Conservation (phyloP, 2,113 vertebrate species). For the Anguilla japonica region DNA sequence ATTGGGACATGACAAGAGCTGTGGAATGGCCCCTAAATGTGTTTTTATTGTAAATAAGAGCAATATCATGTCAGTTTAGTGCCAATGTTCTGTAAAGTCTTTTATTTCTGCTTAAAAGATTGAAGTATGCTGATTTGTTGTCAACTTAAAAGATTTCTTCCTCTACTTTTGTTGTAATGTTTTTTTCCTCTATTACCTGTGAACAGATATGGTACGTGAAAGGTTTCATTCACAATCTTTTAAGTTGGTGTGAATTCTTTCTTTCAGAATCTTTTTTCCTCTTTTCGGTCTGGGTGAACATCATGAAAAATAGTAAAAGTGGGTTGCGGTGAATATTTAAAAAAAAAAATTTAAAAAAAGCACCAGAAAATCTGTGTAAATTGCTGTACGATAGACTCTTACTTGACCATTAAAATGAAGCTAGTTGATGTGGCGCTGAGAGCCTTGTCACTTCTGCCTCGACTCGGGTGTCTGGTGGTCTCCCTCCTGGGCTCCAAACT, state of each 20-base stretch:
- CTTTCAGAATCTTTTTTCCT: background rate
- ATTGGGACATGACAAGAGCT: background rate
- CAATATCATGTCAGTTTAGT: constrained; percentile 61
- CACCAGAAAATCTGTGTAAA: constrained; percentile 26
- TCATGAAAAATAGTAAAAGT: constrained; percentile 6
- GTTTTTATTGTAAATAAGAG: constrained; percentile 45
- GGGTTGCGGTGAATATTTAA: background rate
- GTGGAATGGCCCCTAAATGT: constrained; percentile 3
- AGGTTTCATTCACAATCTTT: constrained; percentile 1
- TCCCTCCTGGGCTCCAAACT: background rate
- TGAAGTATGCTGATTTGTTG: constrained; percentile 49
- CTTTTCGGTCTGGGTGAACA: background rate
- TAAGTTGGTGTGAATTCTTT: constrained; percentile 8
- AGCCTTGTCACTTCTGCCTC: background rate
- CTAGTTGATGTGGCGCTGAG: background rate
- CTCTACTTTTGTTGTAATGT: constrained; percentile 13
- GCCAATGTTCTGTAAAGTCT: constrained; percentile 58
- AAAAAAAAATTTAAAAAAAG: background rate
- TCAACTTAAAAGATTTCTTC: constrained; percentile 27
- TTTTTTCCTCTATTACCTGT: constrained; percentile 8
- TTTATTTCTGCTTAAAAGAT: constrained; percentile 51
- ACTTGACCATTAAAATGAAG: constrained; percentile 9
- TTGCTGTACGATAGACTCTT: background rate
- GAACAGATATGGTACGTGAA: constrained; percentile 13
- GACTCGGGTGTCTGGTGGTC: background rate